Conservation (phyloP, 1,140 invertebrate genomes). For the Globodera ellingtonae region DNA sequence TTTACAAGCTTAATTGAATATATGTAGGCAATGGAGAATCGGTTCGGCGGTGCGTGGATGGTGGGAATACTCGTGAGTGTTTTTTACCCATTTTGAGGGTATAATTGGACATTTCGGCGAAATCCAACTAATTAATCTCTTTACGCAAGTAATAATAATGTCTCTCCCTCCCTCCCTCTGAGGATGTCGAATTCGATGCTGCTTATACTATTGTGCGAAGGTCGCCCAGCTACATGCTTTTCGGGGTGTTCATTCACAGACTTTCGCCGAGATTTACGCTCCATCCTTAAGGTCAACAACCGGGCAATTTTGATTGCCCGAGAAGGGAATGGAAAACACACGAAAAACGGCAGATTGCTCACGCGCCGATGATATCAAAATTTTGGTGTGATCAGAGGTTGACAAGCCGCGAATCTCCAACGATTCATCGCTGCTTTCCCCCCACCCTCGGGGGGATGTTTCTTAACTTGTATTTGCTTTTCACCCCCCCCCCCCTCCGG, state of each 20-base stretch:
- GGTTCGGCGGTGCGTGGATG: conserved; percentile 37
- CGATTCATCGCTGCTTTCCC: background rate
- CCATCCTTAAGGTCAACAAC: conserved; percentile 20
- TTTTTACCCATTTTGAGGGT: background rate
- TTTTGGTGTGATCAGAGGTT: too few species aligned
- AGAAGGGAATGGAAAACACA: conserved; percentile 18
- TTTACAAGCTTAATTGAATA: background rate
- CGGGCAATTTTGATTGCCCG: conserved; percentile 34
- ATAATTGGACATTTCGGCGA: too few species aligned
- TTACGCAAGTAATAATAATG: too few species aligned
- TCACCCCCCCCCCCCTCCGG: background rate
- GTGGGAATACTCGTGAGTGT: conserved; percentile 29
- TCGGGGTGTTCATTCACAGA: conserved; percentile 5
- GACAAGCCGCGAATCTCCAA: background rate
- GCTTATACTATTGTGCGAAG: conserved; percentile 41
- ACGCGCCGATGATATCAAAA: background rate
- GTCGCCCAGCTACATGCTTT: conserved; percentile 39
- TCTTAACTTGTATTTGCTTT: background rate
- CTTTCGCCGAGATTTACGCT: background rate
- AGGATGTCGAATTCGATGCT: conserved; percentile 31
- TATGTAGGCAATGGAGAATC: conserved; percentile 29
- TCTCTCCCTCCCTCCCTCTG: background rate
- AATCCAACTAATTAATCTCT: too few species aligned
- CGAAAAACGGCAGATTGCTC: conserved; percentile 1
- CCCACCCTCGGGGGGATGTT: background rate